These are phyloP conservation scores for Myocastor coypus DNA, from an alignment of 2,113 vertebrate species.

Conservation along the genomic window DNA sequence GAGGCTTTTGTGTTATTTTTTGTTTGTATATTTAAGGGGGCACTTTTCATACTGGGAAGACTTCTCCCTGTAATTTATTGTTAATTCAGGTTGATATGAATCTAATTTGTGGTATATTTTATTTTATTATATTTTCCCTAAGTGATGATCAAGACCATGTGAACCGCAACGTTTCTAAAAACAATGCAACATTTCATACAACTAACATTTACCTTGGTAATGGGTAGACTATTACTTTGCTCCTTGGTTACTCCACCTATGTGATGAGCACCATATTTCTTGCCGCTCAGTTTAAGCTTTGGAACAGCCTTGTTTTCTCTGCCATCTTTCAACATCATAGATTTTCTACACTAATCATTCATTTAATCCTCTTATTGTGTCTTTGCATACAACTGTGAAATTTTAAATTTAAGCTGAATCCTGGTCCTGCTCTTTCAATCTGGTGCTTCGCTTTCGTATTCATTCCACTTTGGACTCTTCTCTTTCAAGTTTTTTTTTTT, in stretches of 20 bases:
- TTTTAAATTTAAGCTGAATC: not conserved
- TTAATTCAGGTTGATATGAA: slow-evolving; percentile 57
- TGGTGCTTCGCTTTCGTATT: slow-evolving; percentile 6
- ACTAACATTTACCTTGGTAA: slow-evolving; percentile 49
- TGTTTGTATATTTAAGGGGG: too few relatives aligned
- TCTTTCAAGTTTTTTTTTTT: not conserved
- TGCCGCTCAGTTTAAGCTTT: not conserved
- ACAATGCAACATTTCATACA: slow-evolving; percentile 44
- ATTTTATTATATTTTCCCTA: slow-evolving; percentile 61
- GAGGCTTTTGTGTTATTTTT: too few relatives aligned
- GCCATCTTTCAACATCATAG: not conserved
- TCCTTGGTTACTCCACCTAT: not conserved
- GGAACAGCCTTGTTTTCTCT: not conserved
- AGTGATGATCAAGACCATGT: slow-evolving; percentile 55
- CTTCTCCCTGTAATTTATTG: slow-evolving; percentile 44
- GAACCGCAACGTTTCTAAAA: slow-evolving; percentile 50
- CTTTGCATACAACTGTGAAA: not conserved
- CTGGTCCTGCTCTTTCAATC: not conserved
- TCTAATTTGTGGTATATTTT: slow-evolving; percentile 61
- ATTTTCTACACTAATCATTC: not conserved
- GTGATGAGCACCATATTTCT: not conserved
- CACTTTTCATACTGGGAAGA: not conserved
- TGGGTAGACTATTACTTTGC: not conserved
- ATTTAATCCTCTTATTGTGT: not conserved
- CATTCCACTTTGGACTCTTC: not conserved